A percentile compares a stretch with the other conserved stretches of the same genome.
Evolutionary conservation across 1,140 invertebrate species (phyloP).

Genomic region (Coelopa frigida): DNA sequence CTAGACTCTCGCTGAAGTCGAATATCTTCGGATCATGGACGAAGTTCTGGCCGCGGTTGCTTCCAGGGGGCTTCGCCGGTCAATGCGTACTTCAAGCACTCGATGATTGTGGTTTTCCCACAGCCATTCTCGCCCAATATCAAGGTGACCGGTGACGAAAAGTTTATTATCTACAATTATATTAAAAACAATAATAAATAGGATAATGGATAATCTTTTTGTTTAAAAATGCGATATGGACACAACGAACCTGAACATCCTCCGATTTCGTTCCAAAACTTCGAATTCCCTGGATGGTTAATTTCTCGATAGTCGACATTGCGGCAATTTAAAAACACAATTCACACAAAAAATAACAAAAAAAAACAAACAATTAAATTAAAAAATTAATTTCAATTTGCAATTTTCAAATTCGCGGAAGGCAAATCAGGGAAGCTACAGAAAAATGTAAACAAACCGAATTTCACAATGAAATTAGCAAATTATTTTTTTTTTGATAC

Average conservation of each 20-base stretch:
- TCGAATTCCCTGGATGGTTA: conserved; percentile 70
- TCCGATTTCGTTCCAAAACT: conserved; percentile 77
- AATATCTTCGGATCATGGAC: conserved; percentile 85
- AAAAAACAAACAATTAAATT: background rate
- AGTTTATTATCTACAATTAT: conserved; percentile 53
- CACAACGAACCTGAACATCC: conserved; percentile 54
- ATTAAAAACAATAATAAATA: background rate
- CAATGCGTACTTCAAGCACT: conserved; percentile 84
- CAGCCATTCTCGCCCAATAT: conserved; percentile 97
- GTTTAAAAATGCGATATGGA: background rate
- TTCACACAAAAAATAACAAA: conserved; percentile 8
- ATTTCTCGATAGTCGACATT: conserved; percentile 61
- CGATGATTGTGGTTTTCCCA: conserved; percentile 98
- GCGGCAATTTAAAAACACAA: conserved; percentile 5
- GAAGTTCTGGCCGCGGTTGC: conserved; percentile 74
- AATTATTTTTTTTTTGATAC: too few species aligned
- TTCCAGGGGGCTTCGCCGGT: conserved; percentile 84
- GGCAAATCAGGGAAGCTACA: too few species aligned
- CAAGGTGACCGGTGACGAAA: conserved; percentile 82
- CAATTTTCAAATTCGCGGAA: too few species aligned
- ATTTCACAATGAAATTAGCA: too few species aligned
- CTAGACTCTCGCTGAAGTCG: conserved; percentile 49
- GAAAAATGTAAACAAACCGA: too few species aligned
- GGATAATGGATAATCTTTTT: background rate
- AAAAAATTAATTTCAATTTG: too few species aligned